Conservation (phyloP, 2,888 invertebrate genomes). For the Esperia sulphurella region DNA sequence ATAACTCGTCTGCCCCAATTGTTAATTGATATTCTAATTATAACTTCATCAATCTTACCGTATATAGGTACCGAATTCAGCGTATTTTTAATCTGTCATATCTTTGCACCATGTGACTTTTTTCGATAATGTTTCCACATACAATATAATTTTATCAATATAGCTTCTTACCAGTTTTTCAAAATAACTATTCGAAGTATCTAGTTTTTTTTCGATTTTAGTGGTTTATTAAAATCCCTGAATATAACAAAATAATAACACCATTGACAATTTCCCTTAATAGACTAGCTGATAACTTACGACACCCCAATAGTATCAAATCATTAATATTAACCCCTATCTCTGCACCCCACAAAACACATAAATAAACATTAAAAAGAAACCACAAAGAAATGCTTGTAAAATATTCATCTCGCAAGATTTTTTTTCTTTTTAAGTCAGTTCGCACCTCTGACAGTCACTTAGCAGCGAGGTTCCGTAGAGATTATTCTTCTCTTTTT, state of each 20-base stretch:
- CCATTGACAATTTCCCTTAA: constrained; percentile 7
- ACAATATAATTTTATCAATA: no score
- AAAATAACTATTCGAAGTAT: no score
- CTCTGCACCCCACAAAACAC: constrained; percentile 33
- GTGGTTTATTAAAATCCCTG: neutral
- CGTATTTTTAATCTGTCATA: no score
- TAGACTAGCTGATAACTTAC: constrained; percentile 9
- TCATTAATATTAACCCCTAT: constrained; percentile 56
- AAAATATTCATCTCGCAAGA: constrained; percentile 56
- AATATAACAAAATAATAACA: neutral
- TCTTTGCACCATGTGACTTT: no score
- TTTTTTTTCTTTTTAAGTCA: constrained; percentile 28
- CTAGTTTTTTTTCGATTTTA: neutral
- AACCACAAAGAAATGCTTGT: constrained; percentile 51
- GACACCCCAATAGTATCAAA: constrained; percentile 26
- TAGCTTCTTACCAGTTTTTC: neutral
- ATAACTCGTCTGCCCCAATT: no score
- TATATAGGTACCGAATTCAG: no score
- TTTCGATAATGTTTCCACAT: no score
- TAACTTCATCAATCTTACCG: no score
- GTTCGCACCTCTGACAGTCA: constrained; percentile 47
- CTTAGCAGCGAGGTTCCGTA: constrained; percentile 33
- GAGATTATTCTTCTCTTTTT: constrained; percentile 36
- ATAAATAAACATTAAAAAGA: constrained; percentile 66
- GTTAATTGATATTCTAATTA: no score